phyloP scores from a whole-genome alignment of 2,797 vertebrate genomes.

The Myotis planiceps region DNA sequence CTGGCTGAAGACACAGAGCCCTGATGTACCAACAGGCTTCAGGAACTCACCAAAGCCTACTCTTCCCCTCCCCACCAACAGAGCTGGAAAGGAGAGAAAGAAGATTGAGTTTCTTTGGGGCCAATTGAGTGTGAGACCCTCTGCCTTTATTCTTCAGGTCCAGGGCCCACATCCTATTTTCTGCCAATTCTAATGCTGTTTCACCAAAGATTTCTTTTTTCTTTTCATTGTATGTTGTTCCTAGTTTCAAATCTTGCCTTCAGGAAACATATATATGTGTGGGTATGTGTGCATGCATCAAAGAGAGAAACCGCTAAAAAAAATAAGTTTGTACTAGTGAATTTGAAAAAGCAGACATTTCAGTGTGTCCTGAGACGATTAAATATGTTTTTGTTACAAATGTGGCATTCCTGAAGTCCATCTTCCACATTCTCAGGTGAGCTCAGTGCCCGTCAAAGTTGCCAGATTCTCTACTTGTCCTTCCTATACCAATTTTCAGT shows the following conservation, averaged over 20 bases:
- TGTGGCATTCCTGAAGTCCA: background rate
- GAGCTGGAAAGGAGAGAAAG: background rate
- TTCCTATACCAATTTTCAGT: background rate
- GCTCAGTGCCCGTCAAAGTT: background rate
- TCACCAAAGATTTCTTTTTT: slow-evolving; percentile 23
- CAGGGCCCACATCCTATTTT: background rate
- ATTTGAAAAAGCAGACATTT: slow-evolving; percentile 7
- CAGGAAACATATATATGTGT: background rate
- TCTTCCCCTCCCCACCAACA: background rate
- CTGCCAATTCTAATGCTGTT: background rate
- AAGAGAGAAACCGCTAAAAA: slow-evolving; percentile 35
- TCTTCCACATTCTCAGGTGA: slow-evolving; percentile 8
- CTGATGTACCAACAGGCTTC: background rate
- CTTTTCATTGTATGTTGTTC: background rate
- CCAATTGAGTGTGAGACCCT: background rate
- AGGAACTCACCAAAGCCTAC: background rate
- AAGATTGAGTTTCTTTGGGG: background rate
- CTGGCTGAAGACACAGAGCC: background rate
- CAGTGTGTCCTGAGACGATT: background rate
- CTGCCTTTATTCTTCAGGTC: background rate
- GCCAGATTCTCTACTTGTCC: background rate
- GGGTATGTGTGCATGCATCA: background rate
- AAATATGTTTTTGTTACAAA: slow-evolving; percentile 1
- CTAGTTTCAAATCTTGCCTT: slow-evolving; percentile 44
- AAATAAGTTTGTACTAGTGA: background rate